Base-by-base conservation (phyloP, 2,888 invertebrate species). In the Ornithoptera priamus region DNA sequence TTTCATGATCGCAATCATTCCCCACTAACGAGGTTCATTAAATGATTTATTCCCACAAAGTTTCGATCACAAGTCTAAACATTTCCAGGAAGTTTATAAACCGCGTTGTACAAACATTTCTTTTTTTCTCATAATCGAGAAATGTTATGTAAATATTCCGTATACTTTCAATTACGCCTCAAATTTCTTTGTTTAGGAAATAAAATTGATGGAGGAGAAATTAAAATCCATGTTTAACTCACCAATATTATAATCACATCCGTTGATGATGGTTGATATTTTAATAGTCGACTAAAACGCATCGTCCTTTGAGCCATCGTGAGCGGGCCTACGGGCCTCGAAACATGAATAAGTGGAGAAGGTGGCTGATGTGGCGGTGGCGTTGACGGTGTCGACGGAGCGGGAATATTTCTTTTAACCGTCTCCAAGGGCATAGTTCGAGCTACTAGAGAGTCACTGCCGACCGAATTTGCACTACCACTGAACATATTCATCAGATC, bases 401-500 rank as follows among this genome's bases (percentile, higher is more conserved):
- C 93, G 22, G 85, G 85, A 10, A 88, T 83, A 75, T 81, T 86
- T 46, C 94, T 90, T 24, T 87, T 93, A 0, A 96, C 96, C 0
- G 96, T 96, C 77, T 96, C 95, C 72, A 96, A 78, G 0, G 96
- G 96, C 65, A 96, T 95, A 42, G 95, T 94, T 77, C 94, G 93
- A 12, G 96, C 96, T 59, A 96, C 94, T 75, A 96, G 85, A 63
- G 94, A 94, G 77, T 96, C 96, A 84, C 96, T 95, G 22, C 95
- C 93, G 1, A 96, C 93, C 76, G 95, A 96, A 92, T 94, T 95
- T 72, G 93, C 94, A 80, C 94, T 95, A 57, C 95, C 95, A 72
- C 96, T 96, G 79, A 95, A 96, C 81, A 94, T 94, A 84, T 96
- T 96, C 96, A 96, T 96, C 77, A 96, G 87, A 83, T 97, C 96